Conservation (phyloP, 2,113 vertebrate species). For the Spheniscus mendiculus region DNA sequence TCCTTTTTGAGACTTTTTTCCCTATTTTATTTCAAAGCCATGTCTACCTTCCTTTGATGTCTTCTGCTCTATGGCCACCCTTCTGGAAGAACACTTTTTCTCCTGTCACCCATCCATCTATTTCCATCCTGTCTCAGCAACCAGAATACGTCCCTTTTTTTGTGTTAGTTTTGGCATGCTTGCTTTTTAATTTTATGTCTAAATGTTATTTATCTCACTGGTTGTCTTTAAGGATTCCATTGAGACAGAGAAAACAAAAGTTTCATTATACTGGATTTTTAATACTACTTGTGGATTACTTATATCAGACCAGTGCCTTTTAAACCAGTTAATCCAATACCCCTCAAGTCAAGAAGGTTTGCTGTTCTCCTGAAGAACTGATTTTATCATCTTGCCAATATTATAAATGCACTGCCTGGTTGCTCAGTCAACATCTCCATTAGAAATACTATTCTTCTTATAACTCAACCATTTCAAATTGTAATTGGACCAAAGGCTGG, state of each 20-base stretch:
- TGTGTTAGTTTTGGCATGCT: not conserved
- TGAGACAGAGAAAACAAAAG: not conserved
- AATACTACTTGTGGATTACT: not conserved
- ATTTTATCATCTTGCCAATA: not conserved
- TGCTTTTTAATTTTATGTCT: not conserved
- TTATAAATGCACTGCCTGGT: not conserved
- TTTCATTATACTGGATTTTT: not conserved
- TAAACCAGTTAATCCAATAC: conserved; percentile 38
- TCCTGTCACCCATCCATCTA: not conserved
- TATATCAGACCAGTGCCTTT: not conserved
- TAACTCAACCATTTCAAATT: conserved; percentile 24
- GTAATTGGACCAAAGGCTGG: not conserved
- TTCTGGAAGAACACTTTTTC: not conserved
- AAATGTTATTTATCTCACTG: not conserved
- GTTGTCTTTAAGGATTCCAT: not conserved
- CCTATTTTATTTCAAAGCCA: not conserved
- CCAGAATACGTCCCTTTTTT: not conserved
- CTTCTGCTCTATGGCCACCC: not conserved
- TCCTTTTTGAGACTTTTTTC: not conserved
- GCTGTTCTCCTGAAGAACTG: not conserved
- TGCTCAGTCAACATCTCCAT: conserved; percentile 34
- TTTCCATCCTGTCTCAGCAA: not conserved
- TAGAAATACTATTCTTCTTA: conserved; percentile 25
- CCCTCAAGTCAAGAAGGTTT: not conserved
- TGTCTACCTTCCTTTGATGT: not conserved